These are phyloP conservation scores for Trigoniulus corallinus DNA, from an alignment of 1,140 invertebrate genomes.

Conservation along the genomic window DNA sequence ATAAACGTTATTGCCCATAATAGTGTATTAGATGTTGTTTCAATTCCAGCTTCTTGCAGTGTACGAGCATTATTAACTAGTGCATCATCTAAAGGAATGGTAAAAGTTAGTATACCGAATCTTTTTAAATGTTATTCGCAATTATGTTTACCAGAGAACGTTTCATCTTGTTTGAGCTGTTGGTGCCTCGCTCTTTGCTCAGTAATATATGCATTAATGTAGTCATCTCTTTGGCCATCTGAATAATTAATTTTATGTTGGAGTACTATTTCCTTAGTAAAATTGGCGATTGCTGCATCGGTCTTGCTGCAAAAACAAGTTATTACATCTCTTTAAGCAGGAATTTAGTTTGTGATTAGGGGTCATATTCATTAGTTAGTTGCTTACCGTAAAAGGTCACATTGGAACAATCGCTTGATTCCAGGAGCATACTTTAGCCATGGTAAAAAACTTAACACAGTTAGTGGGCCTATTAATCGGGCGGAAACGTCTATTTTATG, in stretches of 20 bases:
- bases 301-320: too few species aligned
- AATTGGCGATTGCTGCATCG: too few species aligned
- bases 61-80: background rate
- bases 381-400: too few species aligned
- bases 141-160: too few species aligned
- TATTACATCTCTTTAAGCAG: too few species aligned
- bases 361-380: too few species aligned
- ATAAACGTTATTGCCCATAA: slow-evolving; percentile 22
- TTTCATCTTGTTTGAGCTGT: too few species aligned
- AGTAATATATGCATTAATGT: background rate
- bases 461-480: background rate
- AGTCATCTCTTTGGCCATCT: background rate
- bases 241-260: background rate
- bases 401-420: background rate
- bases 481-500: background rate
- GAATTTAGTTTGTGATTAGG: too few species aligned
- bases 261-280: too few species aligned
- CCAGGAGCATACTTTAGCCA: background rate
- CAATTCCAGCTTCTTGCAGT: slow-evolving; percentile 16
- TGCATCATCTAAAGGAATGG: background rate
- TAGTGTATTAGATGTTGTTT: slow-evolving; percentile 22
- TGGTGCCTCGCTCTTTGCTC: background rate
- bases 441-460: background rate
- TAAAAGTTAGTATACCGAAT: too few species aligned
- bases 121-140: too few species aligned